A percentile compares a stretch with the other conserved stretches of the same genome.
Evolutionary conservation across 1,140 invertebrate genomes (phyloP).

Genomic region (Zaprionus gabonicus): DNA sequence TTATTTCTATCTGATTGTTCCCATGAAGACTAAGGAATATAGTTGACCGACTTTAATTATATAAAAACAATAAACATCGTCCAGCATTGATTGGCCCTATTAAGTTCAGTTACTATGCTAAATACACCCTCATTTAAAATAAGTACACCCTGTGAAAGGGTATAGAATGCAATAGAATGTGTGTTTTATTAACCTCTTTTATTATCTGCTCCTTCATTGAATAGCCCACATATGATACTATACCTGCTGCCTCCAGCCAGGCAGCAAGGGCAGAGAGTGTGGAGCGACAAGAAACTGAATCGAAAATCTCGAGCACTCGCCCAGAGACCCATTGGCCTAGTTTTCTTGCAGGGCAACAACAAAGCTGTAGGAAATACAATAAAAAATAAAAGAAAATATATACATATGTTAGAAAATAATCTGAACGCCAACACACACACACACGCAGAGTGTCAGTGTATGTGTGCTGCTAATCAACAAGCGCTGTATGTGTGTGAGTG

Average conservation of each 20-base stretch:
- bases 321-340: conserved; percentile 81
- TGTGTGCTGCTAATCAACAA: conserved; percentile 48
- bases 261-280: conserved; percentile 47
- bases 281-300: conserved; percentile 58
- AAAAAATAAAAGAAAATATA: conserved; percentile 61
- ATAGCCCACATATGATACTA: conserved; percentile 22
- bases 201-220: conserved; percentile 11
- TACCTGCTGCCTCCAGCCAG: conserved; percentile 23
- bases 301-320: conserved; percentile 79
- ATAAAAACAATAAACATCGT: no score
- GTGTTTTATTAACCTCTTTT: neutral
- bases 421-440: conserved; percentile 74
- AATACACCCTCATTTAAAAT: no score
- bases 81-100: no score
- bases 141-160: no score
- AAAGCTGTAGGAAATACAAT: conserved; percentile 60
- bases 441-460: conserved; percentile 32
- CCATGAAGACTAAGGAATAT: no score
- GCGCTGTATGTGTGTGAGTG: neutral
- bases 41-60: no score
- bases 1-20: no score
- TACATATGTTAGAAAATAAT: conserved; percentile 74
- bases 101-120: no score
- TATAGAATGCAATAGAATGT: no score
- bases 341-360: conserved; percentile 68